Evolutionary conservation across 1,140 invertebrate species (phyloP).

Genomic region (Drosophila arawakana): DNA sequence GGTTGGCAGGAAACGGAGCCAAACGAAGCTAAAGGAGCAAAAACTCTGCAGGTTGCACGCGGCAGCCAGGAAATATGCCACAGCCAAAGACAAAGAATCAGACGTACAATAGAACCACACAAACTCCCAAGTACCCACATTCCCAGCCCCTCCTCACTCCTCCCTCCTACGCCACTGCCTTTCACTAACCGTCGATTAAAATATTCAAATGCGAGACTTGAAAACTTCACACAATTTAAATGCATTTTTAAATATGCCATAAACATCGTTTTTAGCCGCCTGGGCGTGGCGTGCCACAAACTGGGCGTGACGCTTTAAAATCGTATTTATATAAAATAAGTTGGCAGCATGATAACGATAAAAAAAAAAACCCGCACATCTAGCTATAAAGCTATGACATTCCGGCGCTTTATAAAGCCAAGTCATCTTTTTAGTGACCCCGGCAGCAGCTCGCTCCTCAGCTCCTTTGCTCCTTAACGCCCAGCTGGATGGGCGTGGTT

Average conservation of each 20-base stretch:
- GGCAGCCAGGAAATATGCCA: constrained; percentile 42
- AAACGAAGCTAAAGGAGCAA: background rate
- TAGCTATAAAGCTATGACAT: constrained; percentile 12
- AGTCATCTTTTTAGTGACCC: constrained; percentile 11
- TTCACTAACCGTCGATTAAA: constrained; percentile 53
- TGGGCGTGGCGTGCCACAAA: constrained; percentile 5
- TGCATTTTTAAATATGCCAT: constrained; percentile 75
- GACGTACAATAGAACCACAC: constrained; percentile 29
- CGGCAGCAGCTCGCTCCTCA: background rate
- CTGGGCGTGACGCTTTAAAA: constrained; percentile 8
- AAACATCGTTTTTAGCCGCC: constrained; percentile 52
- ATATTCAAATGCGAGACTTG: constrained; percentile 71
- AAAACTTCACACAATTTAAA: constrained; percentile 63
- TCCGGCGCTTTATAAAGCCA: constrained; percentile 2
- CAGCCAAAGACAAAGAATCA: constrained; percentile 66
- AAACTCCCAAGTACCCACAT: background rate
- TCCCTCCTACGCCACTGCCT: background rate
- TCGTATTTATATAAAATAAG: background rate
- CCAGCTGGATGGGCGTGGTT: constrained; percentile 27
- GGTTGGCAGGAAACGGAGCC: constrained; percentile 6
- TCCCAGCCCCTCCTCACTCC: background rate
- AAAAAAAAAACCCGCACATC: background rate
- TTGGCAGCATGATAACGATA: background rate
- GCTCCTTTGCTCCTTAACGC: background rate
- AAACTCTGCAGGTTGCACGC: constrained; percentile 49